phyloP scores from a whole-genome alignment of 2,797 vertebrate genomes.

The Bradypus variegatus region DNA sequence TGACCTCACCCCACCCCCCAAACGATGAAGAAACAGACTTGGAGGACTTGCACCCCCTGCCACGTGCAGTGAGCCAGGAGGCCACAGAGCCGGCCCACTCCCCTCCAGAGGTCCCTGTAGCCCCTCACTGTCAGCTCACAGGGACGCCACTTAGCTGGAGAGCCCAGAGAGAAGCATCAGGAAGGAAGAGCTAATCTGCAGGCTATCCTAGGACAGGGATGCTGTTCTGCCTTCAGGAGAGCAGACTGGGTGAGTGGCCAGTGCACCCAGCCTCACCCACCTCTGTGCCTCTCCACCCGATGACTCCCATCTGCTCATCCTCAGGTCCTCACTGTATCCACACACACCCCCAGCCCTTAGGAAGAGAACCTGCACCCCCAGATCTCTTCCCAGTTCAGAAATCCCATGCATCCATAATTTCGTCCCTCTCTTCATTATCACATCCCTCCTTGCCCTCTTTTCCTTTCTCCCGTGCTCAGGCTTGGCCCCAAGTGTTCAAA shows the following conservation, averaged over 20 bases:
- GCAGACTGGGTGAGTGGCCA: neutral
- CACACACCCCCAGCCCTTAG: neutral
- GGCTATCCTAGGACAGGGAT: accelerated
- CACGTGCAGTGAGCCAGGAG: neutral
- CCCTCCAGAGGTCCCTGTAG: too few species aligned
- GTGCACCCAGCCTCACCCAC: accelerated
- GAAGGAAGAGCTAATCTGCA: accelerated
- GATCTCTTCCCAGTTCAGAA: neutral
- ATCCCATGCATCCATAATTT: accelerated
- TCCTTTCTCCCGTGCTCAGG: neutral
- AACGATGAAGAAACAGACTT: neutral
- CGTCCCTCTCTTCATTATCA: too few species aligned
- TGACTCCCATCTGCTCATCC: accelerated
- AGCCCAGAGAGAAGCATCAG: neutral
- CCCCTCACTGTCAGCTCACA: too few species aligned
- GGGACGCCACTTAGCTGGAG: accelerated
- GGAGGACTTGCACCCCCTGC: neutral
- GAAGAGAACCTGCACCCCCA: neutral
- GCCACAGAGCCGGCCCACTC: neutral
- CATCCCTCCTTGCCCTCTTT: too few species aligned
- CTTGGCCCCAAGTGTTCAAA: too few species aligned
- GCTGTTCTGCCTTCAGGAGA: too few species aligned
- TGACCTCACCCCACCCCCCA: too few species aligned
- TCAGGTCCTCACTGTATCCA: accelerated
- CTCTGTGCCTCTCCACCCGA: neutral